Base-by-base conservation (phyloP, 2,888 invertebrate species). In the Chironomus tentans region DNA sequence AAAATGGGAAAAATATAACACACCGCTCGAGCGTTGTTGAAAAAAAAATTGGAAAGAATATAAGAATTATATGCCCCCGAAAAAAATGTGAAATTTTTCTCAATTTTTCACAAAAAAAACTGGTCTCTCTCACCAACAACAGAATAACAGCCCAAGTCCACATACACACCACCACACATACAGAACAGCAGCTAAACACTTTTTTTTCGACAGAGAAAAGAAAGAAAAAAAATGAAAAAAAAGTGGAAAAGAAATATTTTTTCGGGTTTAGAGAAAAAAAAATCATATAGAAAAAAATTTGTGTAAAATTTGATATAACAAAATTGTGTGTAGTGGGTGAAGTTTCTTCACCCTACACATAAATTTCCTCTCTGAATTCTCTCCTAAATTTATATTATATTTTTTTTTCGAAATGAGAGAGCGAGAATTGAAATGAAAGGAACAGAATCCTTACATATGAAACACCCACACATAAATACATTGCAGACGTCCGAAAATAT, bases 11-110 rank as follows among this genome's bases (percentile, higher is more conserved):
- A 50, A 71, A 65, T 65, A 65, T 65, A 65, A 65, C 65, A 65
- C 65, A 65, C 65, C 65, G 65, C 65, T 56, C 65, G 65, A 65
- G 65, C 65, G 65, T 65, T 65, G 65, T 56, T 56, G 47, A 71
- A 73, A 73, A 73, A 38, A 73, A 74, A 74, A 74, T 74, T 74
- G 74, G 74, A 74, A 50, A 74, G 62, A 74, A 70, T 73, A 61
- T 73, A 73, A 73, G 72, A 73, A 73, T 73, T 73, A 38, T 38
- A 73, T 73, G 72, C 72, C 72, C 68, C 72, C 72, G 72, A 73
- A 73, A 73, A 61, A 73, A 73, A 73, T 73, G 62, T 74, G 65
- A 74, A 74, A 74, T 74, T 74, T 73, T 74, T 74, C 74, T 74
- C 74, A 74, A 74, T 74, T 74, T 74, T 74, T 74, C 65, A 68